Conservation (phyloP, 2,113 vertebrate genomes). For the Chaetorhynchus papuensis region DNA sequence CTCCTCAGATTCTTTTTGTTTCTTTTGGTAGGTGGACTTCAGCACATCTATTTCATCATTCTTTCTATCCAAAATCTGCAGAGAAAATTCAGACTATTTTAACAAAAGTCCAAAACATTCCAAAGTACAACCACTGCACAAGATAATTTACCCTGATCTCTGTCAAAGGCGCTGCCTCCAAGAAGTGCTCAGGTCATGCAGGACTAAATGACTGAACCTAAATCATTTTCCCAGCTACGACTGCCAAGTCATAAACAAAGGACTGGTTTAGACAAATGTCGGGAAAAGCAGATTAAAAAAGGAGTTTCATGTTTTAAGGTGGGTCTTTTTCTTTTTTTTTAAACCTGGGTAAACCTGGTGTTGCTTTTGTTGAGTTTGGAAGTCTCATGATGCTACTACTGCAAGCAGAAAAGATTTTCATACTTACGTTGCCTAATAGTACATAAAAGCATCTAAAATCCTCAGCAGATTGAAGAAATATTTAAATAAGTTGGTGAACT, state of each 20-base stretch:
- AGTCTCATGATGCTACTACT: background rate
- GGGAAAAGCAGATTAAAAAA: background rate
- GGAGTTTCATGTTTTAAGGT: background rate
- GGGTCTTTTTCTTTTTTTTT: background rate
- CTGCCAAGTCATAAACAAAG: background rate
- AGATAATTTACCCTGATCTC: background rate
- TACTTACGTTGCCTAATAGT: background rate
- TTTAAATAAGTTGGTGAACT: background rate
- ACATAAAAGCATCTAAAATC: background rate
- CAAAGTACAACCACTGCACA: background rate
- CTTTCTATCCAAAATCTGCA: slow-evolving; percentile 91
- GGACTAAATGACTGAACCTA: background rate
- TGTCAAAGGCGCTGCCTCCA: background rate
- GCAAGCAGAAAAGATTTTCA: background rate
- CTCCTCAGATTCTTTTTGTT: slow-evolving; percentile 87
- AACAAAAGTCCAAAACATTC: background rate
- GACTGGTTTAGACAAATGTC: background rate
- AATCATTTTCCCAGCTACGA: background rate
- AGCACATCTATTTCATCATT: slow-evolving; percentile 89
- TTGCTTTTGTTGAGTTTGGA: background rate
- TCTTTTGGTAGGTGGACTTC: slow-evolving; percentile 80
- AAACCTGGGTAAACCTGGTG: background rate
- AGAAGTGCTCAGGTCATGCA: background rate
- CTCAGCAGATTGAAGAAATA: background rate
- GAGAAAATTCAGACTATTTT: slow-evolving; percentile 1